phyloP scores from a whole-genome alignment of 2,113 vertebrate genomes.

The Scatophagus argus region DNA sequence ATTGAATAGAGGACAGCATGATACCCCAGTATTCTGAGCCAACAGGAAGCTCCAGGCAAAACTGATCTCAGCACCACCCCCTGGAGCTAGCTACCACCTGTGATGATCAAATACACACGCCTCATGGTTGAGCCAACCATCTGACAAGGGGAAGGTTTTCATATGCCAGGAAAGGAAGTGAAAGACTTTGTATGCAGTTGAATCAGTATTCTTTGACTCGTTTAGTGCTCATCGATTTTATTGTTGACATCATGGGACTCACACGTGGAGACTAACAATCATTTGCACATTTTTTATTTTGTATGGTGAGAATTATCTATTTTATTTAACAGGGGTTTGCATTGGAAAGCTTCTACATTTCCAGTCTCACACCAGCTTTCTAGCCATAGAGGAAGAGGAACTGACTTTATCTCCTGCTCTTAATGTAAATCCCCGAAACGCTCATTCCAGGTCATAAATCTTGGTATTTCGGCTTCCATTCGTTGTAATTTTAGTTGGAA shows the following conservation, averaged over 20 bases:
- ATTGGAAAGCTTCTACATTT: neutral
- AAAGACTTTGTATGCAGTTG: neutral
- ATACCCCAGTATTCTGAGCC: neutral
- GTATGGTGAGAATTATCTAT: neutral
- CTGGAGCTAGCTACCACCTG: conserved; percentile 28
- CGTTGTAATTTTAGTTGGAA: neutral
- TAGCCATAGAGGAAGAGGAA: neutral
- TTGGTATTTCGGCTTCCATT: conserved; percentile 1
- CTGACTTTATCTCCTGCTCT: neutral
- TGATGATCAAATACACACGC: conserved; percentile 29
- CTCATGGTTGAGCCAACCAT: neutral
- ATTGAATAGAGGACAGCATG: conserved; percentile 2
- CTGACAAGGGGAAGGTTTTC: conserved; percentile 12
- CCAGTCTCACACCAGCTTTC: neutral
- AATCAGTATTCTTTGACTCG: neutral
- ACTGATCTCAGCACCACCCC: conserved; percentile 15
- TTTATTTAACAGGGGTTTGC: neutral
- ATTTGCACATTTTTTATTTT: neutral
- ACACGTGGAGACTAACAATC: too few relatives aligned
- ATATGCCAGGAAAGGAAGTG: neutral
- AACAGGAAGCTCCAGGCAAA: conserved; percentile 37
- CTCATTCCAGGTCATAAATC: conserved; percentile 18
- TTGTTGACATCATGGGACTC: too few relatives aligned
- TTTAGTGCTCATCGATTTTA: neutral
- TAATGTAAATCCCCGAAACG: neutral